Conservation (phyloP, 2,888 invertebrate genomes). For the Steinernema hermaphroditum region DNA sequence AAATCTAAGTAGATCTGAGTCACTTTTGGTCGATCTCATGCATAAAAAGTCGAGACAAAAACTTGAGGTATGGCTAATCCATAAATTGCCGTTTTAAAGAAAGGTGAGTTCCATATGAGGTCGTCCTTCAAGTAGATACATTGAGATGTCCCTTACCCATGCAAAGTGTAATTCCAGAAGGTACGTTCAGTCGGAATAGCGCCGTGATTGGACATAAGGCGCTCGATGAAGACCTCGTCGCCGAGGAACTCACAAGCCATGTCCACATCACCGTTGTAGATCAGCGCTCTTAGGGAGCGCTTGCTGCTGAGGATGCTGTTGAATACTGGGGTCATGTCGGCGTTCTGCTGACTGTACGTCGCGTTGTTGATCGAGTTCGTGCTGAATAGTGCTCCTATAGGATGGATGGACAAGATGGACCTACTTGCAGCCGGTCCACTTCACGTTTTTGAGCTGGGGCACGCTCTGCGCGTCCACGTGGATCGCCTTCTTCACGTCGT, state of each 20-base stretch:
- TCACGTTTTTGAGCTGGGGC: not conserved
- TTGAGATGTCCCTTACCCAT: not conserved
- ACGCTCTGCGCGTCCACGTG: conserved; percentile 1
- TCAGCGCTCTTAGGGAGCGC: conserved; percentile 43
- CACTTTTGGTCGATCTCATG: too few relatives aligned
- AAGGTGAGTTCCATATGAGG: too few relatives aligned
- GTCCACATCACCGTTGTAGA: conserved; percentile 58
- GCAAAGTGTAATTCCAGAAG: conserved; percentile 10
- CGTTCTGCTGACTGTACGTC: conserved; percentile 11
- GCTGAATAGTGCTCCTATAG: conserved; percentile 23
- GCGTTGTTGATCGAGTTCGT: conserved; percentile 3
- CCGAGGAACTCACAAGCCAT: conserved; percentile 63
- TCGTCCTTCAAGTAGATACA: too few relatives aligned
- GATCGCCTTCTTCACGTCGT: conserved; percentile 14
- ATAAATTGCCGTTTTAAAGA: too few relatives aligned
- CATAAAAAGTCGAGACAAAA: too few relatives aligned
- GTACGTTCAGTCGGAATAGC: not conserved
- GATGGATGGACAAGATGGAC: not conserved
- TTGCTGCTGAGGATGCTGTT: conserved; percentile 4
- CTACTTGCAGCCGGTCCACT: conserved; percentile 32
- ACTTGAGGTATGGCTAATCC: too few relatives aligned
- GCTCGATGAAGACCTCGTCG: conserved; percentile 61
- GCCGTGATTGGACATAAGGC: conserved; percentile 43
- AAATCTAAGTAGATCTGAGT: too few relatives aligned
- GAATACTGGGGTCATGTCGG: conserved; percentile 5